phyloP scores from a whole-genome alignment of 2,888 invertebrate genomes.

The Oscheius sp. region DNA sequence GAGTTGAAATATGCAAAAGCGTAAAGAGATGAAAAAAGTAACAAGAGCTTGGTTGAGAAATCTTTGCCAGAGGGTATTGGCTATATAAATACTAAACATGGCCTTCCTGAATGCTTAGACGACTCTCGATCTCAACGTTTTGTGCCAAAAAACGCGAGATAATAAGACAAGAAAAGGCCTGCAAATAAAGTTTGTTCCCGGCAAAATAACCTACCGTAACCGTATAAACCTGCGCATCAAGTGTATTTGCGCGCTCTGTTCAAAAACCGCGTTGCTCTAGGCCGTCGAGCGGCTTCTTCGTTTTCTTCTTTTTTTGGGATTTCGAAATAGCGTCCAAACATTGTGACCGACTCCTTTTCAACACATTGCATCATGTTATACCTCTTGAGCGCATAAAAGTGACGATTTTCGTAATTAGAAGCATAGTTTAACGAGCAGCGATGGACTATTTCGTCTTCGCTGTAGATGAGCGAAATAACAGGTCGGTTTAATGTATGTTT shows the following conservation, averaged over 20 bases:
- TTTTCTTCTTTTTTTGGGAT: not conserved
- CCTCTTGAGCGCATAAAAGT: not conserved
- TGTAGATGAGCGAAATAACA: not conserved
- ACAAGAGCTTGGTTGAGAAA: no score
- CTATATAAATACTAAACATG: no score
- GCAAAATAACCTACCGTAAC: conserved; percentile 5
- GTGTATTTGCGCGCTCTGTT: not conserved
- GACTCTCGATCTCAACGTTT: no score
- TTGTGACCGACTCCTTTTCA: not conserved
- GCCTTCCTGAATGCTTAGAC: no score
- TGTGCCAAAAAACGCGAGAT: no score
- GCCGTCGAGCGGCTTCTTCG: not conserved
- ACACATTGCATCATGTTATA: conserved; percentile 16
- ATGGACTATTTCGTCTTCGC: conserved; percentile 17
- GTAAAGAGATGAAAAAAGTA: no score
- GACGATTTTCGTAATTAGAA: not conserved
- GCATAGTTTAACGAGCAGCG: no score
- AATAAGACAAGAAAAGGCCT: no score
- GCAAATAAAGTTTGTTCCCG: not conserved
- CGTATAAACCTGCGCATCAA: not conserved
- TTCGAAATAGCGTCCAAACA: conserved; percentile 11
- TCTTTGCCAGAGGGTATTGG: no score
- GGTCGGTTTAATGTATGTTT: not conserved
- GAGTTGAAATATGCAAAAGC: no score
- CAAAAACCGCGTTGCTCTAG: not conserved